Evolutionary conservation across 2,113 vertebrate species (phyloP), one percentile per base, ranked within the genome.

Genomic region (Hippocampus zosterae): DNA sequence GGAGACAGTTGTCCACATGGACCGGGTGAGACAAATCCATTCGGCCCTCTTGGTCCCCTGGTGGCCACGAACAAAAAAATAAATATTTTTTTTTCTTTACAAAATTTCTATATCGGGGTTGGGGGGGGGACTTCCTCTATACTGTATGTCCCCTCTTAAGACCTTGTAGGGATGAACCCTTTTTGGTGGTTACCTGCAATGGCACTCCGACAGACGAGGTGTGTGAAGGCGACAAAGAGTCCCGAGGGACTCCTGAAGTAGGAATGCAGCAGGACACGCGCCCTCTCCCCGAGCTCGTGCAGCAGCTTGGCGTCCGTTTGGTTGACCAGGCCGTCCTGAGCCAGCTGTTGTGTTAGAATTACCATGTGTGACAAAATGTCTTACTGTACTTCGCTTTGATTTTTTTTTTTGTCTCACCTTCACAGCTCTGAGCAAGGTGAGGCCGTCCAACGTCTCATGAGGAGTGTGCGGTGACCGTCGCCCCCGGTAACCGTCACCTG

Each of bases 1-100:
- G 92, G 53, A 98, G 89, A 74, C 97, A 99, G 84, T 98, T 99
- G 89, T 99, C 96, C 48, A 95, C 96, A 0, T 99, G 97, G 27
- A 98, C 95, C 0, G 96, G 96, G 55, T 99, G 96, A 86, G 96
- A 98, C 42, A 97, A 91, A 77, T 99, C 97, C 87, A 94, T 82
- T 18, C 96, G 93, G 64, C 94, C 93, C 48, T 95, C 93, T 80
- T 98, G 96, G 57, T 96, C 85, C 11, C 93, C 97, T 99, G 67
- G 81, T 56, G 18, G 55, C 2, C 19, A 65, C 61, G 69, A 1
- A 59, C 69, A 13, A 25, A 19, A 7, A 68, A 60, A 70, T 1
- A 65, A 63, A 11, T 37, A 8, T 4, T 1, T 53, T 46, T 53
- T 46, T 57, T 52, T 19, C 44, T 42, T 1, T 42, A 42, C 6